These are phyloP conservation scores for Lasiurus cinereus DNA, from an alignment of 2,113 vertebrate species.

Conservation along the genomic window DNA sequence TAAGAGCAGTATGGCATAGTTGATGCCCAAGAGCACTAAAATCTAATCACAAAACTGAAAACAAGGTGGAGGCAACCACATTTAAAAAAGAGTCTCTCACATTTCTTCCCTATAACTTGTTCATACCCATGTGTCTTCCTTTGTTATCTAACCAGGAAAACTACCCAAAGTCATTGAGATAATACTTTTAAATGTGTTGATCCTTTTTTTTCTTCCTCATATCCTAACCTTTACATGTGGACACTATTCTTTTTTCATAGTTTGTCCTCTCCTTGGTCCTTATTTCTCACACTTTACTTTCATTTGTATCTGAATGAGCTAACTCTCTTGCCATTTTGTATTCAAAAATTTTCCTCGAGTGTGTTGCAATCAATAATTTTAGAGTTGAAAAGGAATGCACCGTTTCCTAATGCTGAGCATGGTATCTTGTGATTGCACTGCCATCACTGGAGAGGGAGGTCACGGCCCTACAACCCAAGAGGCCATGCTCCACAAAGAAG, in stretches of 20 bases:
- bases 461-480: fast-evolving
- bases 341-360: neutral
- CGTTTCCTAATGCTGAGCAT: neutral
- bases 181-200: neutral
- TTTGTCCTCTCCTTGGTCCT: neutral
- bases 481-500: fast-evolving
- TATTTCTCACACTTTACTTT: neutral
- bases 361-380: neutral
- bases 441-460: neutral
- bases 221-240: neutral
- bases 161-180: neutral
- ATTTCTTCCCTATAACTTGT: neutral
- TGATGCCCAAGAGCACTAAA: conserved; percentile 36
- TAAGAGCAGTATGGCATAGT: neutral
- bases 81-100: conserved; percentile 38
- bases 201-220: neutral
- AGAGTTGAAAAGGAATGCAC: neutral
- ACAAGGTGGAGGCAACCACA: neutral
- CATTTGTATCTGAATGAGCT: neutral
- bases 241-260: neutral
- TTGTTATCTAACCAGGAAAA: neutral
- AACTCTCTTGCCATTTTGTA: neutral
- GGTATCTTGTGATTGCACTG: neutral
- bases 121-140: neutral
- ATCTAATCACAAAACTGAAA: conserved; percentile 62